phyloP scores from a whole-genome alignment of 2,113 vertebrate species.

The Chaetura pelagica region DNA sequence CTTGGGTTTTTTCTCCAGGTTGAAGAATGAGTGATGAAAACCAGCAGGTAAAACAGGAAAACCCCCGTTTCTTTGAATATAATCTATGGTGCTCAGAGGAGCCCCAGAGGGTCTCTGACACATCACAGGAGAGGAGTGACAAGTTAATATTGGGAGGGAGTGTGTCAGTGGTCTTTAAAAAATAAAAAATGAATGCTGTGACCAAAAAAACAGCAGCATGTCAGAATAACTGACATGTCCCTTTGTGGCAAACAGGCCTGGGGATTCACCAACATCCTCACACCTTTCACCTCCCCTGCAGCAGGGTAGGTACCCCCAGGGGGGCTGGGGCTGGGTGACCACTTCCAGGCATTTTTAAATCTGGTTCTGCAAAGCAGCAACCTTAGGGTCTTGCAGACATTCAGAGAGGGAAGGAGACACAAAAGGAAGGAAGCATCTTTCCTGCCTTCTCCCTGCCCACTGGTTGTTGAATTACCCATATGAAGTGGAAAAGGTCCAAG shows the following conservation, averaged over 20 bases:
- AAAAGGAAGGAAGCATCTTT: not conserved
- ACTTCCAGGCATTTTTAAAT: not conserved
- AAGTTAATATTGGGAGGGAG: not conserved
- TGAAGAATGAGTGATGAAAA: not conserved
- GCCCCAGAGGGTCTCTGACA: not conserved
- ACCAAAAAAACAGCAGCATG: not conserved
- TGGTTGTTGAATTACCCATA: not conserved
- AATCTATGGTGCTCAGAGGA: not conserved
- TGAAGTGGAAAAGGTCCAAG: not conserved
- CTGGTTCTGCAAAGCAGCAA: not conserved
- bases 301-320: not conserved
- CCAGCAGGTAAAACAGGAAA: not conserved
- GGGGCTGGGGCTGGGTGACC: not conserved
- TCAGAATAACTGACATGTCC: not conserved
- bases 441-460: not conserved
- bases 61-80: not conserved
- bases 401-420: not conserved
- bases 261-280: not conserved
- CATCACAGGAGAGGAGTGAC: not conserved
- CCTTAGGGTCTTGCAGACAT: not conserved
- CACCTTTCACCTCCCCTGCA: not conserved
- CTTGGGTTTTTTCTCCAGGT: not conserved
- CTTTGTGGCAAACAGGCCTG: not conserved
- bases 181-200: not conserved
- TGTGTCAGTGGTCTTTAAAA: not conserved